Conservation (phyloP, 2,113 vertebrate species). For the Podocnemis expansa region DNA sequence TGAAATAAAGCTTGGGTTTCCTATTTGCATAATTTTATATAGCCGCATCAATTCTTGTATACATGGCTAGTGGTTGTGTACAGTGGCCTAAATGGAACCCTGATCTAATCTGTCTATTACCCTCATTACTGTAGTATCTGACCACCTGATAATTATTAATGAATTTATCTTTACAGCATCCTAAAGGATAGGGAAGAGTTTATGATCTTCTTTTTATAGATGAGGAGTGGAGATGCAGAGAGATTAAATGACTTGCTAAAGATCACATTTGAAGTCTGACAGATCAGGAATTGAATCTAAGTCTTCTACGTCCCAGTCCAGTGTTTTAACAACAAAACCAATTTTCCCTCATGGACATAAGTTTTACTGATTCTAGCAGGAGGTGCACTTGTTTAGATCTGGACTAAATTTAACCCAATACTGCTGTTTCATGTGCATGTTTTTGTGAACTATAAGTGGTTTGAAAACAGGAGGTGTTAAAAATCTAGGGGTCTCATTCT, state of each 20-base stretch:
- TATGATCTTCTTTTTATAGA: neutral
- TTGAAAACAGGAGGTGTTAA: neutral
- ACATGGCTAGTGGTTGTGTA: neutral
- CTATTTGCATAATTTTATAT: neutral
- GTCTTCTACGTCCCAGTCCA: neutral
- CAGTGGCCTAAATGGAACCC: neutral
- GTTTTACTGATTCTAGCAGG: neutral
- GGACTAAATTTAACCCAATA: neutral
- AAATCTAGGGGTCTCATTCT: neutral
- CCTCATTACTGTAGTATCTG: rapidly evolving
- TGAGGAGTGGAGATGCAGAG: neutral
- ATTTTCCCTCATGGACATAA: neutral
- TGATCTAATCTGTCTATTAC: neutral
- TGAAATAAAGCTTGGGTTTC: neutral
- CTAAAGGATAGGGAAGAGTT: neutral
- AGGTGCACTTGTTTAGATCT: rapidly evolving
- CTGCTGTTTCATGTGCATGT: neutral
- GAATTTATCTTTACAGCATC: neutral
- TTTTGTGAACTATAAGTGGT: neutral
- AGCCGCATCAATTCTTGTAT: rapidly evolving
- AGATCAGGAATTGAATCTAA: neutral
- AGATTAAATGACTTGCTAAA: neutral
- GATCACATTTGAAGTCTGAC: rapidly evolving
- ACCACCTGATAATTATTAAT: neutral
- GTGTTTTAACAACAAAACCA: neutral